Base-by-base conservation (phyloP, 92 coral and sea anemone species). In the Metridium senile region DNA sequence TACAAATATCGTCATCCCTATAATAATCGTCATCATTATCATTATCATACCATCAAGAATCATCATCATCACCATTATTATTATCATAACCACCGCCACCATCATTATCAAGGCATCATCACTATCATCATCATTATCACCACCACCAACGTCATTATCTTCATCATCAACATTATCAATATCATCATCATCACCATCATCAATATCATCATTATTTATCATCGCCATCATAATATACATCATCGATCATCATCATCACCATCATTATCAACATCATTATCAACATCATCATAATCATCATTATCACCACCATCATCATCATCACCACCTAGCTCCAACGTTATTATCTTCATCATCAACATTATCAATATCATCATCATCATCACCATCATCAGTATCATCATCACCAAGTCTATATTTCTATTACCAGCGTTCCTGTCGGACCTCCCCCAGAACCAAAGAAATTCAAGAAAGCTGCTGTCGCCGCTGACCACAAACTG, bases 401-500 rank as follows among this genome's bases (percentile, higher is more conserved):
- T 39, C 49, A 39, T 13, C 17, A 11, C 23, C 13, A 39, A 13
- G 8, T 39, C 49, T 39, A 39, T 11, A 22, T 6, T 62, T 19
- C 45, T 17, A 19, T 26, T 71, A 67, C 74, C 47, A 79, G 58
- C 25, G 71, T 20, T 1, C 87, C 91, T 1, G 9, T 54, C 0
- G 66, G 56, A 27, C 72, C 74, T 32, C 91, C 91, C 3, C 70
- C 88, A 0, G 82, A 70, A 2, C 92, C 92, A 23, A 82, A 65
- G 0, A 76, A 84, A 52, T 84, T 84, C 29, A 20, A 78, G 69
- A 68, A 74, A 31, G 97, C 97, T 0, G 93, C 97, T 20, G 97
- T 91, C 0, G 83, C 93, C 73, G 97, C 97, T n/a, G 97, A 91
- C 71, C 91, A 88, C 78, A 73, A 74, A n/a, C 10, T 53, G 46